Evolutionary conservation across 2,888 invertebrate genomes (phyloP), one percentile per base, ranked within the genome.

Genomic region (Cephus pygmeus): DNA sequence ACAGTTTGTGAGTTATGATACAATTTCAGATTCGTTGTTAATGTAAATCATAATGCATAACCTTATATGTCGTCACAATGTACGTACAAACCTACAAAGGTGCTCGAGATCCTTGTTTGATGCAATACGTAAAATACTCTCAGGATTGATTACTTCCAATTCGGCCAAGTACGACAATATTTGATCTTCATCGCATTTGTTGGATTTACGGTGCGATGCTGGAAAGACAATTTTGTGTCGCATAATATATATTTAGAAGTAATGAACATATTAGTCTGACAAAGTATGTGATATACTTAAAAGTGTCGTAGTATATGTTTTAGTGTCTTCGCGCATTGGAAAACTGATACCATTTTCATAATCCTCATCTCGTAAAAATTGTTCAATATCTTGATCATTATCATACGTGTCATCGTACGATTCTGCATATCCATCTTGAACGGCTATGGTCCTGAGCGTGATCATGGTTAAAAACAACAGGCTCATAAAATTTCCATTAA

Each of bases 111-210:
- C 89, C 11, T 91, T 89, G 68, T 90, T 85, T 0, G 92, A 90
- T 34, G 93, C 86, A 56, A 93, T 84, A 79, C 92, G 87, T 1
- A 93, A 87, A 78, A 94, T 92, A 69, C 92, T 92, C 86, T 94
- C 94, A 0, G 94, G 94, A 88, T 92, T 93, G 30, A 92, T 92
- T 9, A 92, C 91, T 86, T 93, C 92, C 74, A 93, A 88, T 77
- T 92, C 91, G 1, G 93, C 93, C 80, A 94, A 87, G 83, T 92
- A 92, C 77, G 90, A 82, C 84, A 94, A 89, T 69, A 94, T 81
- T 78, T 90, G 89, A 82, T 93, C 92, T 81, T 92, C 91, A 81
- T 91, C 90, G 83, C 92, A 92, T 80, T 74, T 82, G 4, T 77
- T 75, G 11, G 34, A 31, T 74, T 76, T 71, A n/a, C 56, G 56